Conservation (phyloP, 2,113 vertebrate genomes). For the Ancistrus triradiatus region DNA sequence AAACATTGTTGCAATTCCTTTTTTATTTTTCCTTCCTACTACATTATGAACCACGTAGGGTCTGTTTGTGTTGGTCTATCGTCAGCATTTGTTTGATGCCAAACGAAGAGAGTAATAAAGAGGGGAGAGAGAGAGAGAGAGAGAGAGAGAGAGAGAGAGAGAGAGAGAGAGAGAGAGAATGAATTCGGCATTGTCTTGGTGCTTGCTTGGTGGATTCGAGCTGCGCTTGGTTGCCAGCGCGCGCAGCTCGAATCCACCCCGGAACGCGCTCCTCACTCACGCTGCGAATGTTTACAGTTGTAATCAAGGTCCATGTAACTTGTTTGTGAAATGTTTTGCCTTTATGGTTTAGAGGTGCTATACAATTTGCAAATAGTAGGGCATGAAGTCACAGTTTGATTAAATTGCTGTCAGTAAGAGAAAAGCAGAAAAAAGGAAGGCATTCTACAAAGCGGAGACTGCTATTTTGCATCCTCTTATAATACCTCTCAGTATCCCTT, state of each 20-base stretch:
- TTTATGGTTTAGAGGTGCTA: slow-evolving; percentile 65
- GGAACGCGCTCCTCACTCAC: slow-evolving; percentile 60
- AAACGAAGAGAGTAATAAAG: slow-evolving; percentile 13
- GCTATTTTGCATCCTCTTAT: slow-evolving; percentile 27
- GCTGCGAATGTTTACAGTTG: slow-evolving; percentile 67
- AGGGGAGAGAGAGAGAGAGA: slow-evolving; percentile 30
- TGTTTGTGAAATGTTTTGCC: slow-evolving; percentile 65
- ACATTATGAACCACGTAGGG: too few relatives aligned
- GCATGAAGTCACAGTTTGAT: slow-evolving; percentile 58
- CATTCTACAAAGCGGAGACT: slow-evolving; percentile 29
- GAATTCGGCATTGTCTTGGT: slow-evolving; percentile 53
- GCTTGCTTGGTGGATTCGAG: too few relatives aligned
- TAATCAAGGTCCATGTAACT: slow-evolving; percentile 70
- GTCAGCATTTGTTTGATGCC: slow-evolving; percentile 40
- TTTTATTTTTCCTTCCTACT: too few relatives aligned
- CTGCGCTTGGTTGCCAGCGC: slow-evolving; percentile 52
- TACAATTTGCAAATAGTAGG: slow-evolving; percentile 60
- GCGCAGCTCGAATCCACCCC: slow-evolving; percentile 51
- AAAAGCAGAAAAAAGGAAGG: slow-evolving; percentile 37
- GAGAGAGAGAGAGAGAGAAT: slow-evolving; percentile 28
- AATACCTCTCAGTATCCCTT: too few relatives aligned
- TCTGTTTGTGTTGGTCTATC: slow-evolving; percentile 41
- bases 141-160: slow-evolving; percentile 20
- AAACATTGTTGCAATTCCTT: too few relatives aligned
- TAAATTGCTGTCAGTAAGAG: slow-evolving; percentile 51